These are phyloP conservation scores for Sphecodes monilicornis DNA, from an alignment of 2,888 invertebrate genomes.

Conservation along the genomic window DNA sequence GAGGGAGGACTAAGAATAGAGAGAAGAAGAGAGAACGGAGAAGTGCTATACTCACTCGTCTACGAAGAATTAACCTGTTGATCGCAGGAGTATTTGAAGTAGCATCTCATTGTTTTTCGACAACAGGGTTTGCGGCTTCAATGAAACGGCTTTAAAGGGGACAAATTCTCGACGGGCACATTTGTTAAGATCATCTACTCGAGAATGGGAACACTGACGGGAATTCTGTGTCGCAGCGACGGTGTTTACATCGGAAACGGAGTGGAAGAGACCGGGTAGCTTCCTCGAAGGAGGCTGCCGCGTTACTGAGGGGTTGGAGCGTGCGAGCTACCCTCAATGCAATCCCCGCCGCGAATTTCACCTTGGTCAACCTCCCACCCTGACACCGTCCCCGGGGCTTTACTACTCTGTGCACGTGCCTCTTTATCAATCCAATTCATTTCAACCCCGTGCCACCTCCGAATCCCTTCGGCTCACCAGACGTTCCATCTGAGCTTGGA, in stretches of 20 bases:
- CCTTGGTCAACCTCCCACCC: slow-evolving; percentile 38
- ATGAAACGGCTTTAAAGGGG: not conserved
- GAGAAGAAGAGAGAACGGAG: not conserved
- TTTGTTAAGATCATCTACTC: not conserved
- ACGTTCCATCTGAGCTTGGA: not conserved
- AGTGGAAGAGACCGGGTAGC: slow-evolving; percentile 17
- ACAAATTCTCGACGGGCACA: not conserved
- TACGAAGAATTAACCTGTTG: slow-evolving; percentile 67
- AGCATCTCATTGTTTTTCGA: slow-evolving; percentile 41
- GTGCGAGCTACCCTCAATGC: slow-evolving; percentile 43
- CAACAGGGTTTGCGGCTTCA: not conserved
- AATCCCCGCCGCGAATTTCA: slow-evolving; percentile 38
- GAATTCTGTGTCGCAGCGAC: not conserved
- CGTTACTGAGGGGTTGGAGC: slow-evolving; percentile 68
- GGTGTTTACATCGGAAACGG: slow-evolving; percentile 25
- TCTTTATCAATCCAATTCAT: slow-evolving; percentile 59
- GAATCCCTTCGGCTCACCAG: not conserved
- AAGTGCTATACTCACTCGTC: slow-evolving; percentile 41
- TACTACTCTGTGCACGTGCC: slow-evolving; percentile 57
- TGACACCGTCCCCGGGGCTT: slow-evolving; percentile 40
- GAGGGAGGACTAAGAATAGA: not conserved
- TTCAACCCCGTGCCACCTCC: slow-evolving; percentile 8
- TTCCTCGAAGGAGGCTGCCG: slow-evolving; percentile 58
- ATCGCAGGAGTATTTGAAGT: slow-evolving; percentile 45
- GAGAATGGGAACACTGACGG: not conserved